Base-by-base conservation (phyloP, 2,888 invertebrate species). In the Silvanus unidentatus region DNA sequence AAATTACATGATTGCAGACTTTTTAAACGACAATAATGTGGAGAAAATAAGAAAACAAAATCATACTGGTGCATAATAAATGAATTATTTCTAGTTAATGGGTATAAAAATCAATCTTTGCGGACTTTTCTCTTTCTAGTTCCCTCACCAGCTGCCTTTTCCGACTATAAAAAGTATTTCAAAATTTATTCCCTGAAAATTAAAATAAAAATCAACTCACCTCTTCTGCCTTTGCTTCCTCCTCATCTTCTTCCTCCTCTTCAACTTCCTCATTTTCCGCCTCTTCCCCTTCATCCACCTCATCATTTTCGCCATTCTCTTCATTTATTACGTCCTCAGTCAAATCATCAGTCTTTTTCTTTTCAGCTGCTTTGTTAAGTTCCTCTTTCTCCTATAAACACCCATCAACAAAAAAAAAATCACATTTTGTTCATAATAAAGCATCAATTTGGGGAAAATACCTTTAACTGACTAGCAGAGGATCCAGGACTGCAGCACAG, bases 321-420 rank as follows among this genome's bases (percentile, higher is more conserved):
- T 68, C 66, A 44, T 70, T 70, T 55, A 73, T 71, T 57, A 81
- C 79, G 62, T 86, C 87, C 50, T 81, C 80, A 37, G 77, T 76
- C 16, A 75, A 65, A 38, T 77, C 83, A 68, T 88, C 88, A 42
- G 85, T 84, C 74, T 88, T 88, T 71, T 88, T 88, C 13, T 77
- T 70, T 30, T 78, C 77, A 39, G 75, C 73, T 14, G 66, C 74
- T 16, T 75, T 73, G 37, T 63, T 65, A 39, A 68, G 58, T 48
- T 75, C 73, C 49, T 76, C 75, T 62, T 74, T 69, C 52, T 73
- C 72, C 68, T 71, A 59, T 39, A 47, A 12, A 11, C 6, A 8
- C n/a, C 11, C 10, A 13, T 8, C n/a, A n/a, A n/a, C n/a, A 27
- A 43, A 43, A 11, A 40, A 43, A n/a, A 42, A 3, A 15, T 11